Percentiles rank a stretch among this genome's conserved stretches.
These are phyloP conservation scores for Myiothlypis coronata DNA, from an alignment of 2,797 vertebrate species.

Conservation along the genomic window DNA sequence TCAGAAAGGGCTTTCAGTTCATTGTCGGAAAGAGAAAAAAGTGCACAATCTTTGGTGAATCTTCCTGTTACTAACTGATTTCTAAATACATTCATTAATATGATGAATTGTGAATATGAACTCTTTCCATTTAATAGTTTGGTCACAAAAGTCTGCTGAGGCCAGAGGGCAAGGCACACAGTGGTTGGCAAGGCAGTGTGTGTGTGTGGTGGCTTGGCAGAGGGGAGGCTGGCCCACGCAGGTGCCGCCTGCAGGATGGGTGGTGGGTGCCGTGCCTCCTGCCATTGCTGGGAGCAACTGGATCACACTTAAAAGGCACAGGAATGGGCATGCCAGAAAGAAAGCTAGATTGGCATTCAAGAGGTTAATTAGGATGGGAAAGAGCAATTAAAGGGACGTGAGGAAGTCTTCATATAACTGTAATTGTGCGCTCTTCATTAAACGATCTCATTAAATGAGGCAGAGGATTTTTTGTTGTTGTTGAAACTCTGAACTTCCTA, in stretches of 20 bases:
- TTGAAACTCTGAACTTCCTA: conserved; percentile 54
- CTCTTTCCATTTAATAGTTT: not conserved
- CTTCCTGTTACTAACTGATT: not conserved
- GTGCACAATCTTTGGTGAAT: not conserved
- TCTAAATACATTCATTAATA: not conserved
- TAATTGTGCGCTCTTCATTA: conserved; percentile 53
- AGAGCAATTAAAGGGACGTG: conserved; percentile 61
- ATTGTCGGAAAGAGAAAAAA: not conserved
- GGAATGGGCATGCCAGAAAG: not conserved
- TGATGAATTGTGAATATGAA: not conserved
- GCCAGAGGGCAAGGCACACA: not conserved
- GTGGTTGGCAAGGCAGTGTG: not conserved
- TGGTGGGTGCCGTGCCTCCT: accelerated
- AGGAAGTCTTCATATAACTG: conserved; percentile 57
- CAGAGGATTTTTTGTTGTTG: conserved; percentile 48
- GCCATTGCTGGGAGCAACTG: not conserved
- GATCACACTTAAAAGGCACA: not conserved
- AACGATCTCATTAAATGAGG: conserved; percentile 58
- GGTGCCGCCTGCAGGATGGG: not conserved
- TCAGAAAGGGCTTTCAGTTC: not conserved
- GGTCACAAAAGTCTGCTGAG: not conserved
- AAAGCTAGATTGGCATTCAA: conserved; percentile 49
- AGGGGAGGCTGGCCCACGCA: not conserved
- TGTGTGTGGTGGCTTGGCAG: not conserved
- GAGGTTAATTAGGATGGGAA: conserved; percentile 66